Conservation (phyloP, 1,140 invertebrate species). For the Sarcophaga peregrina region DNA sequence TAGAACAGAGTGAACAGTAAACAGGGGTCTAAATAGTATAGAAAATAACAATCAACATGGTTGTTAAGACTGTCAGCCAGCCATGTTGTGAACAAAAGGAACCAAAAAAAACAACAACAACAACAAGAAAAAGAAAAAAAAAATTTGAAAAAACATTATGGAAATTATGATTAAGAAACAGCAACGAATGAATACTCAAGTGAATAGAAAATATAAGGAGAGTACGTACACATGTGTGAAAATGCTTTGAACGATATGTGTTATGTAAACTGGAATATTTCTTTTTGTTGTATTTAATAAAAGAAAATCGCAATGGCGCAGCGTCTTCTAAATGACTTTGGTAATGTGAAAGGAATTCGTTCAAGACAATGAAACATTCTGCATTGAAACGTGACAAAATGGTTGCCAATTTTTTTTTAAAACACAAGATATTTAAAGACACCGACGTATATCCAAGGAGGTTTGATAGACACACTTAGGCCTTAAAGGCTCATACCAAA, state of each 20-base stretch:
- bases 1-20: not conserved
- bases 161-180: no score
- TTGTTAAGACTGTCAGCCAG: conserved; percentile 13
- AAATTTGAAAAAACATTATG: no score
- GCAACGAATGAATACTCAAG: no score
- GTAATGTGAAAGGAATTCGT: not conserved
- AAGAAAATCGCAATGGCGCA: not conserved
- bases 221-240: no score
- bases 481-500: not conserved
- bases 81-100: conserved; percentile 9
- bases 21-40: not conserved
- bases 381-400: not conserved
- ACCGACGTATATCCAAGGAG: not conserved
- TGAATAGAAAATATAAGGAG: no score
- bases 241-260: no score
- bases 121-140: not conserved
- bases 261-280: no score
- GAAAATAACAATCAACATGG: conserved; percentile 9
- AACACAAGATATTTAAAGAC: not conserved
- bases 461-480: not conserved
- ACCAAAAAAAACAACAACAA: not conserved
- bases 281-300: not conserved
- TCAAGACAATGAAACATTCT: not conserved
- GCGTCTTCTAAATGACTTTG: not conserved
- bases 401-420: not conserved